Evolutionary conservation across 2,888 invertebrate genomes (phyloP), one percentile per base, ranked within the genome.

Genomic region (Hesperia comma): DNA sequence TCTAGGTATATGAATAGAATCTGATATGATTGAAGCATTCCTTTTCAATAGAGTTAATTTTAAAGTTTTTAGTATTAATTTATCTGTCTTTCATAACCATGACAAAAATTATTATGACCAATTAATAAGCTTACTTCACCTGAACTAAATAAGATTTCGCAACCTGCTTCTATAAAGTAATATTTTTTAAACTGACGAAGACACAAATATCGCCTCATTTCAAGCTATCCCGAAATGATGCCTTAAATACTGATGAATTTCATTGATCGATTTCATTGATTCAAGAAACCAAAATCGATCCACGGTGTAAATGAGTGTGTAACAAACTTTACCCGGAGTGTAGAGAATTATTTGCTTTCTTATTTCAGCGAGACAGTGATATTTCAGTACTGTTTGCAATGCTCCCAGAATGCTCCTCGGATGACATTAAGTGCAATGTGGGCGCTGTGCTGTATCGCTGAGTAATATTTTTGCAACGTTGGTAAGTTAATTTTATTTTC

Each of bases 381-480:
- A 64, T 64, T 64, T 64, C 57, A 64, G 57, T 58, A n/a, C 14
- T 56, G 51, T 41, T 64, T 46, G 41, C 51, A 7, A 40, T 26
- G 15, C 41, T 49, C 49, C 21, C 17, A 40, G 57, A 58, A 41
- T 26, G 17, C 53, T 15, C 57, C 57, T 57, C 32, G 19, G 56
- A 57, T 58, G 63, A 64, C 57, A 57, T 64, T 40, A 64, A 64
- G 63, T 64, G 63, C 63, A 64, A 32, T 41, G 57, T 64, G 63
- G 57, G 57, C 49, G 33, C 62, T 26, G 51, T 12, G 15, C 43
- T 40, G 41, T 49, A 17, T 51, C 21, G 40, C 51, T 57, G 32
- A 37, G 49, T 14, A 12, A 51, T 51, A 64, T 64, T 64, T 57
- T 19, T 15, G 26, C 33, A 56, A 15, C 26, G 56, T 49, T 19